Percentiles rank a stretch among this genome's conserved stretches.
These are phyloP conservation scores for Carassius auratus DNA, from an alignment of 2,113 vertebrate species.

Conservation along the genomic window DNA sequence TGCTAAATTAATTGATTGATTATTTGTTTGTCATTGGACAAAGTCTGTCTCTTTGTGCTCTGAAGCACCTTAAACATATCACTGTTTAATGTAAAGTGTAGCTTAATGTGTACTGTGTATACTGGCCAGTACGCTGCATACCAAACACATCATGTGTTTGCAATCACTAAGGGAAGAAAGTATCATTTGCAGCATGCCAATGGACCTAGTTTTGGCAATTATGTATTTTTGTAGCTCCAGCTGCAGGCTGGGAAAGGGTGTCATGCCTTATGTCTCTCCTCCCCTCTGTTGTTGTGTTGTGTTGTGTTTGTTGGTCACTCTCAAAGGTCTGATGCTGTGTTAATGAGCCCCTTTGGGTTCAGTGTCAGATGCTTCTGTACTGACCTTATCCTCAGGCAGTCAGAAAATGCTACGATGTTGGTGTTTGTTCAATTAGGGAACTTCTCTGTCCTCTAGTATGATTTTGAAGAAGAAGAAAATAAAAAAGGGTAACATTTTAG, in stretches of 20 bases:
- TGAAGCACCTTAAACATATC: neutral
- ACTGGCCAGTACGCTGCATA: neutral
- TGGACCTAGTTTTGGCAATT: neutral
- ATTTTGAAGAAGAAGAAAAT: neutral
- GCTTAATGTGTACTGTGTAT: neutral
- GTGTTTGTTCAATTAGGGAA: slow-evolving; percentile 8
- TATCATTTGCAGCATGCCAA: neutral
- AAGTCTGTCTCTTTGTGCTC: neutral
- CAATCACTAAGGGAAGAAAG: neutral
- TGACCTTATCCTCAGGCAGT: slow-evolving; percentile 34
- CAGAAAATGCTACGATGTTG: neutral
- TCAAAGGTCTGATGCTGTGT: slow-evolving; percentile 32
- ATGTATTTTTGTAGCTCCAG: slow-evolving; percentile 23
- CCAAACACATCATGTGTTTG: neutral
- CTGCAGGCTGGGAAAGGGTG: slow-evolving; percentile 4
- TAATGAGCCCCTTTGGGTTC: slow-evolving; percentile 56
- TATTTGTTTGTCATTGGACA: neutral
- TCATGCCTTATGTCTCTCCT: neutral
- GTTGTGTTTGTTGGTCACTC: slow-evolving; percentile 7
- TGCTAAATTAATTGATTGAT: neutral
- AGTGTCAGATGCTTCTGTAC: slow-evolving; percentile 22
- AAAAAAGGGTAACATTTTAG: no score
- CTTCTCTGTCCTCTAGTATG: neutral
- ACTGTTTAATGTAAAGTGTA: slow-evolving; percentile 1
- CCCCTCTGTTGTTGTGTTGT: neutral